Evolutionary conservation across 2,888 invertebrate species (phyloP), one percentile per base, ranked within the genome.

Genomic region (Drosophila cognata): DNA sequence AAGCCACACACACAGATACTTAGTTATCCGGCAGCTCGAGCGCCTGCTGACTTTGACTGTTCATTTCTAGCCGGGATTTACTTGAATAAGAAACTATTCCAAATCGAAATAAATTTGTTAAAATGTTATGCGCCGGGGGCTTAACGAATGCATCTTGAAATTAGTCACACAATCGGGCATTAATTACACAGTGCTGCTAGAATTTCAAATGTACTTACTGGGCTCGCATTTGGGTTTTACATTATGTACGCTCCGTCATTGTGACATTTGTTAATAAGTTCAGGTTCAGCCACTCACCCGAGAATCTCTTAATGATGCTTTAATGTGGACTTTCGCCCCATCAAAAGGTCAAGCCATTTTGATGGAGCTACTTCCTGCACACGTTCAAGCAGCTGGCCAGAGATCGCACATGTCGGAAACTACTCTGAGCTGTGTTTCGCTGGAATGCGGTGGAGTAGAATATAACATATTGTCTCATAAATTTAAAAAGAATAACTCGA

Each of bases 321-420:
- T 63, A 60, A 51, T 62, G 69, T 62, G 72, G 55, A 86, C 82
- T 88, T 73, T 88, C 65, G 84, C 73, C 51, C 62, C 46, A 66
- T 56, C 41, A 60, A 88, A 86, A 83, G 89, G 83, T 88, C 69
- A 81, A 67, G 46, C 25, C 59, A 46, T 56, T 74, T 51, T 62
- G 55, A 79, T 66, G 51, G n/a, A 38, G 50, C 58, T n/a, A 58
- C 28, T 75, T 75, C 61, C 74, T 58, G 55, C 58, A 74, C 61
- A 50, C 53, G 46, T 25, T 55, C 38, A 38, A 41, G 46, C 62
- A 59, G 51, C 56, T 57, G 51, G 31, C 48, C 38, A 74, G 16
- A 75, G 51, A 28, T 59, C 33, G 56, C 10, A 60, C 13, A 50
- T 33, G 41, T 29, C 65, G 35, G 25, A 43, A 58, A 25, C 8